A percentile compares a stretch with the other conserved stretches of the same genome.
These are phyloP conservation scores for Sternotherus odoratus DNA, from an alignment of 2,797 vertebrate genomes.

Conservation along the genomic window DNA sequence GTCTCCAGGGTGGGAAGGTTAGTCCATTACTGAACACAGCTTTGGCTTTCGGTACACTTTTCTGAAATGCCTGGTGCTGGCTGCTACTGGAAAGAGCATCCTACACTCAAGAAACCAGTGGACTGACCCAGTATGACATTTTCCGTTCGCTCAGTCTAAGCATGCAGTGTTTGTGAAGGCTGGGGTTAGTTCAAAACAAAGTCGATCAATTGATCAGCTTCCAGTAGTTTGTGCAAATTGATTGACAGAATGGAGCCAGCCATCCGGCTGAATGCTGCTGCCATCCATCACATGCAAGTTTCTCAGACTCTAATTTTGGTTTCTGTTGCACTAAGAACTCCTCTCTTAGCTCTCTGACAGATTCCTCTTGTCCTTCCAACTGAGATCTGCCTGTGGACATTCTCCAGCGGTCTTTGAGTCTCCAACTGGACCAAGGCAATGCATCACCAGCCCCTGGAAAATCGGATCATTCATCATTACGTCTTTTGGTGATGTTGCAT, in stretches of 20 bases:
- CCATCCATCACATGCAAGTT: neutral
- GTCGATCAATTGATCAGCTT: neutral
- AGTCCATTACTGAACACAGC: neutral
- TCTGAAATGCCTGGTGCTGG: fast-evolving
- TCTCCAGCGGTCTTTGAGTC: neutral
- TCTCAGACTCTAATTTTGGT: neutral
- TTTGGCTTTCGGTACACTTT: neutral
- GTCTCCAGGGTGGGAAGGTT: neutral
- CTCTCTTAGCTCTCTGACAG: neutral
- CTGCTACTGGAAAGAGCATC: neutral
- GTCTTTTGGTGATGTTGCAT: neutral
- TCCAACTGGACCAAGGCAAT: fast-evolving
- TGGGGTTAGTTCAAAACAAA: neutral
- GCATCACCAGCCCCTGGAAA: fast-evolving
- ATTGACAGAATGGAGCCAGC: neutral
- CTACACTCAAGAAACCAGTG: neutral
- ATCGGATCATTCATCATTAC: fast-evolving
- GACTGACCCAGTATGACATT: fast-evolving
- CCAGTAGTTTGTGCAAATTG: neutral
- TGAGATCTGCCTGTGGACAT: neutral
- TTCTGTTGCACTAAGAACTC: fast-evolving
- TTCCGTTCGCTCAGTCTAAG: neutral
- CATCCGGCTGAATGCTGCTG: neutral
- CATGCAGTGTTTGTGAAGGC: neutral
- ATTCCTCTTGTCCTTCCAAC: neutral